Percentiles rank a stretch among this genome's conserved stretches.
Evolutionary conservation across 1,140 invertebrate species (phyloP).

Genomic region (Bombus breviceps): DNA sequence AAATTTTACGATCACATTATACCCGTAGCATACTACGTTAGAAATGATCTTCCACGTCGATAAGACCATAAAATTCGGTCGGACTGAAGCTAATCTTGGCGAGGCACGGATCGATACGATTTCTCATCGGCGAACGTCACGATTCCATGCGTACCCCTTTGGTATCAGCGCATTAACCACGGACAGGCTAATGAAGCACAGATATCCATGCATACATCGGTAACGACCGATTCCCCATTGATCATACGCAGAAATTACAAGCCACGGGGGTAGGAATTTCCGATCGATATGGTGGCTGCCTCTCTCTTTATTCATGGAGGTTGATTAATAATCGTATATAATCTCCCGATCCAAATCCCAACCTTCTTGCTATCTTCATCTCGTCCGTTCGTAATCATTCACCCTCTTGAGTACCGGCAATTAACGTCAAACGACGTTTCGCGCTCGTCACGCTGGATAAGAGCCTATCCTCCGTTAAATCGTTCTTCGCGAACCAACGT

Average conservation of each 20-base stretch:
- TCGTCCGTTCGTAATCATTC: constrained; percentile 35
- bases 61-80: neutral
- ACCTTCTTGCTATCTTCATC: constrained; percentile 38
- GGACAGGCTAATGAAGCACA: constrained; percentile 34
- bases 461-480: neutral
- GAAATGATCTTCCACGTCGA: neutral
- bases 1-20: neutral
- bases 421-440: constrained; percentile 44
- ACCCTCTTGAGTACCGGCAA: constrained; percentile 22
- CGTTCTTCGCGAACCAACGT: no score
- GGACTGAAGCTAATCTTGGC: neutral
- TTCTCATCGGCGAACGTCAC: neutral
- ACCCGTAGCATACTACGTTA: no score
- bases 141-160: neutral
- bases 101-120: neutral
- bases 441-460: constrained; percentile 30
- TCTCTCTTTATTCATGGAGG: neutral
- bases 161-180: constrained; percentile 20
- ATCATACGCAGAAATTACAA: constrained; percentile 45
- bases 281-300: constrained; percentile 15
- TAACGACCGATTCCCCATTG: constrained; percentile 32
- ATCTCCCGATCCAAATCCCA: constrained; percentile 9
- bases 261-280: constrained; percentile 25
- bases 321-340: constrained; percentile 42
- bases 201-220: constrained; percentile 12